phyloP scores from a whole-genome alignment of 2,888 invertebrate genomes.

The Macaria notata region DNA sequence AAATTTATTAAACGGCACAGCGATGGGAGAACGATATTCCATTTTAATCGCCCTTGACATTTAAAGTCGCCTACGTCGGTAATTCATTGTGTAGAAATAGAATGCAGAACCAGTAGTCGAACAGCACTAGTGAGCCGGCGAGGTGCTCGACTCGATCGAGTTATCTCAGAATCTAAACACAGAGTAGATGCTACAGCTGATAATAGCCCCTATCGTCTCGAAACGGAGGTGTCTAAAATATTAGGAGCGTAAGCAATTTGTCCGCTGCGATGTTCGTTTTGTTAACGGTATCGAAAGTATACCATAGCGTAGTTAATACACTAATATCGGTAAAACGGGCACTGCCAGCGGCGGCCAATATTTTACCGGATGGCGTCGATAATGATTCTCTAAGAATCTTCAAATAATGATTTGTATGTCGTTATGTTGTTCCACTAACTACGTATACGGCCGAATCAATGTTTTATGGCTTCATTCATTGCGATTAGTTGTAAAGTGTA shows the following conservation, averaged over 20 bases:
- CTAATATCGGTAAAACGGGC: constrained; percentile 44
- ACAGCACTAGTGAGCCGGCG: constrained; percentile 46
- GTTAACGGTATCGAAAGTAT: constrained; percentile 61
- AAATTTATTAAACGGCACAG: constrained; percentile 56
- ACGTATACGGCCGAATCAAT: constrained; percentile 9
- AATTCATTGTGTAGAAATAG: constrained; percentile 38
- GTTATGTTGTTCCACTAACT: constrained; percentile 25
- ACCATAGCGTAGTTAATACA: constrained; percentile 41
- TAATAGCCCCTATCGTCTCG: constrained; percentile 63
- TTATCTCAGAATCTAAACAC: constrained; percentile 73
- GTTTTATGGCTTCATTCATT: constrained; percentile 20
- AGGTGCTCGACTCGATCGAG: constrained; percentile 61
- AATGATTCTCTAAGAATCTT: constrained; percentile 32
- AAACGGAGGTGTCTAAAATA: constrained; percentile 73
- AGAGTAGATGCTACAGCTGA: constrained; percentile 66
- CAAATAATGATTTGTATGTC: constrained; percentile 31
- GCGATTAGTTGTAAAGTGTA: constrained; percentile 4
- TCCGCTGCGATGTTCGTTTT: constrained; percentile 73
- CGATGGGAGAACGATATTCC: constrained; percentile 37
- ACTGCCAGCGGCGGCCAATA: constrained; percentile 42
- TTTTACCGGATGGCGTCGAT: constrained; percentile 37
- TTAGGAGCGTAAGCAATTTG: constrained; percentile 80
- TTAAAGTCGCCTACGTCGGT: constrained; percentile 34
- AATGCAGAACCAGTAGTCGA: constrained; percentile 37
- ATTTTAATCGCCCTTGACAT: constrained; percentile 40